Base-by-base conservation (phyloP, 2,113 vertebrate genomes). In the Hymenochirus boettgeri region DNA sequence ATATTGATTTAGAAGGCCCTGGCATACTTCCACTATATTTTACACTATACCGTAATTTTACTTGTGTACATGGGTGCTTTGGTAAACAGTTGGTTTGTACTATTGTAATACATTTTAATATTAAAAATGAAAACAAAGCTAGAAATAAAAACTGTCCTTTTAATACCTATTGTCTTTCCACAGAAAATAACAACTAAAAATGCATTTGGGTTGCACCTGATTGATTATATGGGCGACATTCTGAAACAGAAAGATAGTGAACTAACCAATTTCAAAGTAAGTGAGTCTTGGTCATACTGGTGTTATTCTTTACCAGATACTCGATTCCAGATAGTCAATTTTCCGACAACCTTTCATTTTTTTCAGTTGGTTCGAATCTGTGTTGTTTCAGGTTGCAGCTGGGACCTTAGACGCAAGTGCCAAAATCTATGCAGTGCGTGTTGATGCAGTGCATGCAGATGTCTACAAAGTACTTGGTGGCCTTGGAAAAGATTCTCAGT, bases 161-260 rank as follows among this genome's bases (percentile, higher is more conserved):
- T n/a, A n/a, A n/a, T n/a, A n/a, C n/a, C n/a, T n/a, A n/a, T n/a
- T n/a, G n/a, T n/a, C 39, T 42, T 42, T n/a, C 7, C 35, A 42
- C 70, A 99, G 96, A 99, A 96, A 98, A 99, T 99, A 67, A 99
- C 93, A 58, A 93, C 88, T 0, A 98, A 95, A 79, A 99, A 99
- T 52, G 96, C 90, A 5, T 98, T 99, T 66, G 94, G 91, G 31
- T 84, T 98, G 18, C 91, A 97, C 74, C 80, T 99, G 62, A 99
- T 98, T 47, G 94, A 99, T 80, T 98, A 95, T 42, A 94, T 99
- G 91, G 78, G 86, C 0, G 88, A 98, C 13, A 93, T 99, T 70
- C 87, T 97, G 61, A 92, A 93, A 63, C 79, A 94, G 77, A 94
- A 97, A 74, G 87, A 91, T 55, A 86, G 90, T 0, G 92, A 95